Percentiles rank a stretch among this genome's conserved stretches.
Conservation (phyloP, 2,113 vertebrate species). For the Scolopax mira region DNA sequence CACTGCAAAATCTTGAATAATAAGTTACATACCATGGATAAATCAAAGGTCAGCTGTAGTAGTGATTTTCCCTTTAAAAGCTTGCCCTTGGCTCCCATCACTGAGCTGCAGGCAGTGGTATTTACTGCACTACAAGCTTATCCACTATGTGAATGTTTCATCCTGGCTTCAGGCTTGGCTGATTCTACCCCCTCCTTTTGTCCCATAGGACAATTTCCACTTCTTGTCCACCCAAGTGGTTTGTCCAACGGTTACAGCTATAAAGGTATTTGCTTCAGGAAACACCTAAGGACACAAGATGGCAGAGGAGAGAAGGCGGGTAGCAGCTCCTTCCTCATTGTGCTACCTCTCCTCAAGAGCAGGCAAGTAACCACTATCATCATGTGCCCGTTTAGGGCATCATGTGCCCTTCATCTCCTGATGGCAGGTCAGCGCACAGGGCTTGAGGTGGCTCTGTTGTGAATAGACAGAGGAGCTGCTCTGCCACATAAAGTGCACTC, state of each 20-base stretch:
- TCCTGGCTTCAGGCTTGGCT: not conserved
- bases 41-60: not conserved
- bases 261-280: not conserved
- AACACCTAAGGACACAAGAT: not conserved
- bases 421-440: not conserved
- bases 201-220: not conserved
- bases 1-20: not conserved
- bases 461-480: not conserved
- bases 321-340: not conserved
- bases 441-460: not conserved
- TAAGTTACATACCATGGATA: fast-evolving
- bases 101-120: not conserved
- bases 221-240: not conserved
- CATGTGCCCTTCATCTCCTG: fast-evolving
- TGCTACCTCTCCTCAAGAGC: not conserved
- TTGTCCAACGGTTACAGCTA: not conserved
- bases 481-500: fast-evolving
- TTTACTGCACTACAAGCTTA: not conserved
- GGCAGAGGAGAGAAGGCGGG: not conserved
- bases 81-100: not conserved
- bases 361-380: not conserved
- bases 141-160: not conserved
- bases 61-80: not conserved
- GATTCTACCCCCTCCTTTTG: not conserved
- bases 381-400: not conserved